Conservation (phyloP, 2,888 invertebrate genomes). For the Dryococelus australis region DNA sequence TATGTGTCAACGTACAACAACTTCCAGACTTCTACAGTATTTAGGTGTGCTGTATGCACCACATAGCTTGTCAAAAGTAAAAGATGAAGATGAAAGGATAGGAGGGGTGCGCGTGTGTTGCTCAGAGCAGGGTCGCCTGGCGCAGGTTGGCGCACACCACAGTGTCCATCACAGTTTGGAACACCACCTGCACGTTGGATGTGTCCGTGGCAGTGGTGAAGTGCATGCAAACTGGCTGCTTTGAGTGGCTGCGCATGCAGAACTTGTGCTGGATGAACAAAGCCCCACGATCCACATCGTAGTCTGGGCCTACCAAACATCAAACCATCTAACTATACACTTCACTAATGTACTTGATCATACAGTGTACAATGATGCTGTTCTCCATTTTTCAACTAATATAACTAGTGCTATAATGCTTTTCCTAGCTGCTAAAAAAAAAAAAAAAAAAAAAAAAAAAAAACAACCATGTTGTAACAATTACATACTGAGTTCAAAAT, state of each 20-base stretch:
- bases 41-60: no score
- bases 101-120: no score
- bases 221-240: constrained; percentile 63
- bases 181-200: constrained; percentile 70
- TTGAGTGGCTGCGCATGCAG: constrained; percentile 63
- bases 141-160: constrained; percentile 69
- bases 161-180: constrained; percentile 72
- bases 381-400: not conserved
- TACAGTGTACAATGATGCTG: not conserved
- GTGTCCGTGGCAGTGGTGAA: constrained; percentile 74
- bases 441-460: no score
- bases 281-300: constrained; percentile 69
- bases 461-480: no score
- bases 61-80: no score
- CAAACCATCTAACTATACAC: not conserved
- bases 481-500: no score
- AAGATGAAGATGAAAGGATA: no score
- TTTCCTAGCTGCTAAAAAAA: not conserved
- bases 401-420: not conserved
- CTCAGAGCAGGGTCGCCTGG: constrained; percentile 63
- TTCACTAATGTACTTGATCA: not conserved
- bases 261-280: constrained; percentile 70
- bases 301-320: constrained; percentile 63
- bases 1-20: no score
- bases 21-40: no score